These are phyloP conservation scores for Myiotriccus ornatus DNA, from an alignment of 2,797 vertebrate species.

Conservation along the genomic window DNA sequence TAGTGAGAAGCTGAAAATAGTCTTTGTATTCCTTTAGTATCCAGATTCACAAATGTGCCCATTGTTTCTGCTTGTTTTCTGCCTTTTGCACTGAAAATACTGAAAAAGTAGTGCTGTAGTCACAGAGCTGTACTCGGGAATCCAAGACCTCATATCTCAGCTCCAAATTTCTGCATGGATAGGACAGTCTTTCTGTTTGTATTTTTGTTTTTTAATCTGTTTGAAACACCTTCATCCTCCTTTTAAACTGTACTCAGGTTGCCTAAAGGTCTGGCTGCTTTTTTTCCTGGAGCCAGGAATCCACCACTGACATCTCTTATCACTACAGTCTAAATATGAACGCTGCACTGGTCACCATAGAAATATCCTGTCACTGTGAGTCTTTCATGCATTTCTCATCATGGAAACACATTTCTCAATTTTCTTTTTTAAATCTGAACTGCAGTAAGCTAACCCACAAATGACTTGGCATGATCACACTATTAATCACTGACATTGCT, in stretches of 20 bases:
- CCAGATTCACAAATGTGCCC: background rate
- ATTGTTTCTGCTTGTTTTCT: constrained; percentile 14
- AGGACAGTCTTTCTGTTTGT: background rate
- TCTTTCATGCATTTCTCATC: background rate
- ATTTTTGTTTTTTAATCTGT: background rate
- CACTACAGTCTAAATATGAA: background rate
- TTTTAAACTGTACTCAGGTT: background rate
- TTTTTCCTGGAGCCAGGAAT: background rate
- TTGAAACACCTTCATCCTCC: background rate
- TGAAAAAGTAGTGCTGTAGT: background rate
- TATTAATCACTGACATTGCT: background rate
- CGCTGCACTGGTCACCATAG: background rate
- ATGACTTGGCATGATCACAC: background rate
- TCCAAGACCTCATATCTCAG: background rate
- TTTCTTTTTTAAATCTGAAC: background rate
- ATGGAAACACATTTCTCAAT: background rate
- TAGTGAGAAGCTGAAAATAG: background rate
- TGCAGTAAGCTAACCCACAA: background rate
- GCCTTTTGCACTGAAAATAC: background rate
- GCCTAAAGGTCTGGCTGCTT: background rate
- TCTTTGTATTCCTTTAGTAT: background rate
- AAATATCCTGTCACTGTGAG: background rate
- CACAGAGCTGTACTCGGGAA: background rate
- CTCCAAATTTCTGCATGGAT: background rate
- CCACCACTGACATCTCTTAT: background rate